A percentile compares a stretch with the other conserved stretches of the same genome.
phyloP scores from a whole-genome alignment of 2,888 invertebrate genomes.

The Itoplectis maculator region DNA sequence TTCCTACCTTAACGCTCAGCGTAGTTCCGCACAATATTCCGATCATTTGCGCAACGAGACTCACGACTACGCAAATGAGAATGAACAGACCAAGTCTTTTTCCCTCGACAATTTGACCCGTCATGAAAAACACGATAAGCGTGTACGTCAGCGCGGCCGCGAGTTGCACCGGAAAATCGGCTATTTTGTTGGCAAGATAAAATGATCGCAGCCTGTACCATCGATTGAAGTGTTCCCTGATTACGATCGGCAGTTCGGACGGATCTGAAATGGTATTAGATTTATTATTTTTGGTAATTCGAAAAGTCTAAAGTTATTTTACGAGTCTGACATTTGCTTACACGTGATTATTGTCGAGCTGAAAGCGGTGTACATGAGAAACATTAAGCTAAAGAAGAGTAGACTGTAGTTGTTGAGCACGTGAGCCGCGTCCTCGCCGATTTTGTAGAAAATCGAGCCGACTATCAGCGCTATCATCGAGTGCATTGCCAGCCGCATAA shows the following conservation, averaged over 20 bases:
- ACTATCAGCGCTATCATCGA: conserved; percentile 92
- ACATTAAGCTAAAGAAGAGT: conserved; percentile 96
- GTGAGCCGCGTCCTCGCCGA: conserved; percentile 94
- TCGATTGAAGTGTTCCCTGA: conserved; percentile 94
- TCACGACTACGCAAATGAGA: conserved; percentile 89
- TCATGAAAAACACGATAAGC: conserved; percentile 93
- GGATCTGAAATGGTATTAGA: conserved; percentile 89
- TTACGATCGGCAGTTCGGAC: conserved; percentile 91
- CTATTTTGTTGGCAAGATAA: conserved; percentile 91
- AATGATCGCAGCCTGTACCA: conserved; percentile 95
- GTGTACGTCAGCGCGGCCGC: conserved; percentile 90
- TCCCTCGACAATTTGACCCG: conserved; percentile 93
- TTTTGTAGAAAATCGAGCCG: conserved; percentile 93
- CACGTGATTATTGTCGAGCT: conserved; percentile 95
- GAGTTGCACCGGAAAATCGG: conserved; percentile 93
- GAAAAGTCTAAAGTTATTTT: not conserved
- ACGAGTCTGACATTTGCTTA: conserved; percentile 85
- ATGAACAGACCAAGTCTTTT: conserved; percentile 90
- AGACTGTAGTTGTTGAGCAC: conserved; percentile 94
- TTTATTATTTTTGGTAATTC: not conserved
- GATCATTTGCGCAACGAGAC: conserved; percentile 93
- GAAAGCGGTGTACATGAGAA: conserved; percentile 97
- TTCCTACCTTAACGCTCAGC: conserved; percentile 90
- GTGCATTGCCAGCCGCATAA: conserved; percentile 92
- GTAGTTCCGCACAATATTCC: conserved; percentile 94